Conservation (phyloP, 2,888 invertebrate genomes). For the Pandemis cinnamomeana region DNA sequence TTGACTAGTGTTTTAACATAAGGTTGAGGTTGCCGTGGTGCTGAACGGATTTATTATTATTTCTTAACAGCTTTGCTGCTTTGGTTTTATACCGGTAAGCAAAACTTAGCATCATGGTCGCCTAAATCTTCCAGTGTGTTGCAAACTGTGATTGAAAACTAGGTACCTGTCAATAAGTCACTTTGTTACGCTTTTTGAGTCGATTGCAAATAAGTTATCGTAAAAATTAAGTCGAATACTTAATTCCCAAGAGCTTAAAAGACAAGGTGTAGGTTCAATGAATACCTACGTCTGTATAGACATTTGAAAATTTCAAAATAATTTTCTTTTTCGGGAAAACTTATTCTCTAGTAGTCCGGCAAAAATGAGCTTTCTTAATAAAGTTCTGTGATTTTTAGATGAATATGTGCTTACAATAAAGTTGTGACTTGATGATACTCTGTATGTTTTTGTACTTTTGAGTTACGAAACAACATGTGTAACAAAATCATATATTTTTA, state of each 20-base stretch:
- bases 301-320: too few relatives aligned
- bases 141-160: constrained; percentile 52
- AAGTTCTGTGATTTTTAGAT: constrained; percentile 5
- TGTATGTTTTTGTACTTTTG: neutral
- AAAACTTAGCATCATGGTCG: constrained; percentile 54
- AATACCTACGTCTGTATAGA: too few relatives aligned
- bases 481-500: neutral
- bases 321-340: too few relatives aligned
- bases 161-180: constrained; percentile 13
- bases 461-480: neutral
- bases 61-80: neutral
- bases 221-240: neutral
- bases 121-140: constrained; percentile 52
- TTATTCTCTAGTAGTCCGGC: neutral
- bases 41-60: neutral
- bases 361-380: neutral
- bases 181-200: constrained; percentile 15
- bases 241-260: neutral
- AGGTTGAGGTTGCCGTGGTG: constrained; percentile 1
- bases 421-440: neutral
- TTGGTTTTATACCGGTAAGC: constrained; percentile 28
- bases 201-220: neutral
- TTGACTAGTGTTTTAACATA: neutral
- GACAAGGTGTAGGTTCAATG: too few relatives aligned
- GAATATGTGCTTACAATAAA: neutral